Evolutionary conservation across 2,113 vertebrate species (phyloP).

Genomic region (Tylochromis polylepis): DNA sequence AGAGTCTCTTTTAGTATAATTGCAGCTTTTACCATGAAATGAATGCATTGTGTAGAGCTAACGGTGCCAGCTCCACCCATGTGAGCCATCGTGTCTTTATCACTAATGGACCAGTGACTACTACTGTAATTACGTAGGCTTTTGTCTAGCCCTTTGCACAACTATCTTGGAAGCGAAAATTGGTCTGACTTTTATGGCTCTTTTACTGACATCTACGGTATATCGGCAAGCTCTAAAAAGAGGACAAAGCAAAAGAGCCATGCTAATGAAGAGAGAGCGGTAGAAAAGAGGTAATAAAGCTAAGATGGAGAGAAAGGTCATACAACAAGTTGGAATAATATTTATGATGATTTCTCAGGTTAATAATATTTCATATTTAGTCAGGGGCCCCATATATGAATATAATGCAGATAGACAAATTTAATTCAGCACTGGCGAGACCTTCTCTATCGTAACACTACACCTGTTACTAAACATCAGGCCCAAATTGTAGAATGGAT

Average conservation of each 20-base stretch:
- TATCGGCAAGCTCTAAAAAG: neutral
- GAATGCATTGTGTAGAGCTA: constrained; percentile 78
- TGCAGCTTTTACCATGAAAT: constrained; percentile 90
- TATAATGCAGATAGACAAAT: neutral
- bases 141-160: constrained; percentile 56
- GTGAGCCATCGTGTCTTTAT: constrained; percentile 62
- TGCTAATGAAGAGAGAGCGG: neutral
- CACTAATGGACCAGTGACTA: constrained; percentile 65
- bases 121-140: constrained; percentile 63
- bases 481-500: neutral
- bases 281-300: neutral
- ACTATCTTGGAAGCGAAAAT: constrained; percentile 59
- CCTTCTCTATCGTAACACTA: neutral
- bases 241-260: neutral
- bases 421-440: neutral
- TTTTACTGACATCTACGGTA: constrained; percentile 28
- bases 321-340: neutral
- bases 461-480: neutral
- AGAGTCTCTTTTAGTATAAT: constrained; percentile 84
- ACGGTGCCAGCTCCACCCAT: constrained; percentile 50
- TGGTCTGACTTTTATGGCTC: constrained; percentile 46
- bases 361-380: neutral
- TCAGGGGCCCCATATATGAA: neutral
- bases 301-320: neutral
- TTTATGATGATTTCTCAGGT: neutral